Conservation (phyloP, 1,140 invertebrate species). For the Stratiolaelaps scimitus region DNA sequence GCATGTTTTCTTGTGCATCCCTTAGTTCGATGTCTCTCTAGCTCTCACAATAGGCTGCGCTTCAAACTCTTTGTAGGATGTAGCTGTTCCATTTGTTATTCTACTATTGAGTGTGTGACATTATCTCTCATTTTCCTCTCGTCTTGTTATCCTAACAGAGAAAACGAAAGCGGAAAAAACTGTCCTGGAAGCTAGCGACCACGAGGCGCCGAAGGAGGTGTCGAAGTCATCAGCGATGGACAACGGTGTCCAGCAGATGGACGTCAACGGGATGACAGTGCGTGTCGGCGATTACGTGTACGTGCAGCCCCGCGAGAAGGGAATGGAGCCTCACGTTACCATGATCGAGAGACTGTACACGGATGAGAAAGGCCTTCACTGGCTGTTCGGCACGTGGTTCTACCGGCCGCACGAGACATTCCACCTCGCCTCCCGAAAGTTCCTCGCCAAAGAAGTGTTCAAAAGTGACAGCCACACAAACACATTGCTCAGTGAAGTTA, state of each 20-base stretch:
- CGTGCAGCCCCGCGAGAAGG: conserved; percentile 58
- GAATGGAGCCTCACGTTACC: conserved; percentile 69
- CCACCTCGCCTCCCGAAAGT: conserved; percentile 84
- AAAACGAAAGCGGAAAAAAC: conserved; percentile 37
- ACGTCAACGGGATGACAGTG: conserved; percentile 38
- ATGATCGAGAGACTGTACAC: conserved; percentile 76
- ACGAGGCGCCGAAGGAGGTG: conserved; percentile 34
- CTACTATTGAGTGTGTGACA: no score
- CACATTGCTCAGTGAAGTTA: conserved; percentile 68
- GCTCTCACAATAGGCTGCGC: no score
- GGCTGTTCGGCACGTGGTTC: conserved; percentile 77
- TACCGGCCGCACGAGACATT: conserved; percentile 83
- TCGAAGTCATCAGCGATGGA: conserved; percentile 39
- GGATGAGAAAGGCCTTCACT: conserved; percentile 64
- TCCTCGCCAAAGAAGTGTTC: conserved; percentile 77
- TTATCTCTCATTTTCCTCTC: not conserved
- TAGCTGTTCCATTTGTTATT: no score
- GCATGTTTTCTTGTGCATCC: no score
- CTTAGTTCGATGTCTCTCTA: no score
- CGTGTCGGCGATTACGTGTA: conserved; percentile 82
- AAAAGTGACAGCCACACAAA: conserved; percentile 76
- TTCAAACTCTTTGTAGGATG: no score
- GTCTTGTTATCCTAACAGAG: not conserved
- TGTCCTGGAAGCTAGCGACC: conserved; percentile 30
- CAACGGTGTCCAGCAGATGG: conserved; percentile 24